phyloP scores from a whole-genome alignment of 2,797 vertebrate species.

The Pagetopsis macropterus region DNA sequence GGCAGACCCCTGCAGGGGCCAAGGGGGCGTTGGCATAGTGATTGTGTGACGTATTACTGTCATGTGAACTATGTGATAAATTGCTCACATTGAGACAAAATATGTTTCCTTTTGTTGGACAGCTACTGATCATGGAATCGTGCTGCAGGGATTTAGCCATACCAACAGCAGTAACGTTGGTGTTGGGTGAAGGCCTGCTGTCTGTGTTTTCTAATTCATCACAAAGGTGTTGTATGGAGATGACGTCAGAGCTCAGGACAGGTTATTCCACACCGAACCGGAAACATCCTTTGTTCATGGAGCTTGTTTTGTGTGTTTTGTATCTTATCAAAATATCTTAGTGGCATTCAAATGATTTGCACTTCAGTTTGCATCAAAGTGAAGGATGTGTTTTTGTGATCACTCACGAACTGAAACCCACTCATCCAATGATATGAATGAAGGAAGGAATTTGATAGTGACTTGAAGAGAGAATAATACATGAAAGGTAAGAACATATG shows the following conservation, averaged over 20 bases:
- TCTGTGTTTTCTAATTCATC: constrained; percentile 23
- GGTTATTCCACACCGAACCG: constrained; percentile 8
- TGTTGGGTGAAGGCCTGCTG: background rate
- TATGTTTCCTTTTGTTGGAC: background rate
- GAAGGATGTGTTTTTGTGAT: background rate
- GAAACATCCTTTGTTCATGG: constrained; percentile 9
- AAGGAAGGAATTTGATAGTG: background rate
- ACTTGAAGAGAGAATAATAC: background rate
- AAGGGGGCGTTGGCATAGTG: constrained; percentile 35
- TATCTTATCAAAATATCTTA: background rate
- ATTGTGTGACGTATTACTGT: background rate
- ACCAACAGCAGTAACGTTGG: constrained; percentile 26
- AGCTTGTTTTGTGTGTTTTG: constrained; percentile 10
- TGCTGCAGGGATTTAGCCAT: constrained; percentile 16
- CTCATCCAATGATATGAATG: too few species aligned
- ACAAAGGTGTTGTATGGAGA: constrained; percentile 18
- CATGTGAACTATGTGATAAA: background rate
- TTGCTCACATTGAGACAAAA: background rate
- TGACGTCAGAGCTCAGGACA: constrained; percentile 18
- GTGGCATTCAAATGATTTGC: constrained; percentile 11
- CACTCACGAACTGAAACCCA: background rate
- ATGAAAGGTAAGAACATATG: background rate
- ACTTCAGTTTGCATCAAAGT: background rate
- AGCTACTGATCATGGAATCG: background rate
- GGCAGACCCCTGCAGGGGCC: constrained; percentile 45